phyloP scores from a whole-genome alignment of 2,797 vertebrate genomes.

The Lepidocolaptes lacrymiger region DNA sequence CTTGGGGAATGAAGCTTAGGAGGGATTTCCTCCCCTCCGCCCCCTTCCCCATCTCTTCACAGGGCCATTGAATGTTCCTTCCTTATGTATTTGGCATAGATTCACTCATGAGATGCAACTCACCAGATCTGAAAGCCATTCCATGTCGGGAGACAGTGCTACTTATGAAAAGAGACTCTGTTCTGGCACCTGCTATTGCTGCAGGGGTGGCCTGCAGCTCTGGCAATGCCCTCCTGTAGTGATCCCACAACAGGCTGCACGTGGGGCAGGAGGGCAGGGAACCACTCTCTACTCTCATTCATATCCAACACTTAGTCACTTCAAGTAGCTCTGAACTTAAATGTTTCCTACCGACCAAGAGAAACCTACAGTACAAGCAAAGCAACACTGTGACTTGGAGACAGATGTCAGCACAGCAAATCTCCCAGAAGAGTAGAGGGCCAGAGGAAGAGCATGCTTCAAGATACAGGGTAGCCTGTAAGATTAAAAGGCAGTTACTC shows the following conservation, averaged over 20 bases:
- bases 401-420: background rate
- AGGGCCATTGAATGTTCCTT: background rate
- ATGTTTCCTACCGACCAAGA: background rate
- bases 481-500: background rate
- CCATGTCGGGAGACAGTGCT: background rate
- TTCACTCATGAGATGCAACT: background rate
- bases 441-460: background rate
- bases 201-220: background rate
- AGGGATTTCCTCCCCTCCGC: fast-evolving
- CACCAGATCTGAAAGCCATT: background rate
- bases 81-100: background rate
- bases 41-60: background rate
- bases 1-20: background rate
- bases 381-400: background rate
- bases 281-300: background rate
- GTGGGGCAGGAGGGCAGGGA: fast-evolving
- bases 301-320: background rate
- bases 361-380: background rate
- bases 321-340: background rate
- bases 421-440: background rate
- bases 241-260: background rate
- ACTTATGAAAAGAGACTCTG: background rate
- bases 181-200: background rate
- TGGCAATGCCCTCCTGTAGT: background rate
- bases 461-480: background rate